These are phyloP conservation scores for Cheilosia soror DNA, from an alignment of 2,888 invertebrate species.

Conservation along the genomic window DNA sequence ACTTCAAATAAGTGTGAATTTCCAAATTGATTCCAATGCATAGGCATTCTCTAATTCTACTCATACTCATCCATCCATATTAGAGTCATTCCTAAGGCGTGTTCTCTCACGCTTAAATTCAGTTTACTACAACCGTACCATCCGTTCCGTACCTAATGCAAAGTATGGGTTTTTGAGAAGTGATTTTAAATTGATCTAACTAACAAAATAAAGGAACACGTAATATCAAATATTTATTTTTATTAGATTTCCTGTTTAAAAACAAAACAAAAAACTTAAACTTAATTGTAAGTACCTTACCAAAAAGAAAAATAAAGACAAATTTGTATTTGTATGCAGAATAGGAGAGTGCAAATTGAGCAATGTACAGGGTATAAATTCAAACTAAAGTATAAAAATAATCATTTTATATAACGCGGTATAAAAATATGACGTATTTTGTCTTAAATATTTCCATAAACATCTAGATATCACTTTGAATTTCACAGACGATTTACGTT, in stretches of 20 bases:
- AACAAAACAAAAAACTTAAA: constrained; percentile 12
- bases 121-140: too few relatives aligned
- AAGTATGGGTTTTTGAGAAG: too few relatives aligned
- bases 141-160: too few relatives aligned
- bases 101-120: too few relatives aligned
- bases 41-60: too few relatives aligned
- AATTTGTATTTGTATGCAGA: constrained; percentile 2
- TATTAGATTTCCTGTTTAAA: constrained; percentile 14
- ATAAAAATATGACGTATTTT: constrained; percentile 13
- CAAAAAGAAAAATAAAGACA: constrained; percentile 29
- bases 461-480: constrained; percentile 44
- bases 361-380: neutral
- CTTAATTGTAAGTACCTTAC: constrained; percentile 44
- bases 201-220: neutral
- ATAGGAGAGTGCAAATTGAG: constrained; percentile 19
- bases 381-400: neutral
- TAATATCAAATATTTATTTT: constrained; percentile 25
- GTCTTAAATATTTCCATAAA: constrained; percentile 9
- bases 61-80: too few relatives aligned
- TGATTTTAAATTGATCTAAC: neutral
- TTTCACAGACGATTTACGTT: constrained; percentile 16
- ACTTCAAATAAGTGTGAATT: too few relatives aligned
- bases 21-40: too few relatives aligned
- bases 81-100: too few relatives aligned
- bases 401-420: constrained; percentile 4